A percentile compares a stretch with the other conserved stretches of the same genome.
Conservation (phyloP, 1,140 invertebrate genomes). For the Popillia japonica region DNA sequence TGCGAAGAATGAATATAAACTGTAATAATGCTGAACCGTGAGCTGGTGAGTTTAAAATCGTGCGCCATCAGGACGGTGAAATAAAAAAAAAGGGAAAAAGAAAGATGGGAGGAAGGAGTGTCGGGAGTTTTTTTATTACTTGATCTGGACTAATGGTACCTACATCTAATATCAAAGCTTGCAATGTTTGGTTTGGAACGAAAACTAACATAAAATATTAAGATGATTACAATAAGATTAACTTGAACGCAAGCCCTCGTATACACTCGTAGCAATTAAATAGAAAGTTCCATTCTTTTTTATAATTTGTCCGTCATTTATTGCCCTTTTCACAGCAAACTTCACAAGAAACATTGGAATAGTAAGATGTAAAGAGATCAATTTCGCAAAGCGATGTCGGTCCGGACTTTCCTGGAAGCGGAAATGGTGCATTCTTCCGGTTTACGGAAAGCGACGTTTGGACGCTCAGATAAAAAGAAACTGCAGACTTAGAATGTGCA, state of each 20-base stretch:
- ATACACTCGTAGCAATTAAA: too few species aligned
- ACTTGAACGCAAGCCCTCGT: too few species aligned
- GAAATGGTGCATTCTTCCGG: constrained; percentile 20
- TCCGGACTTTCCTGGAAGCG: not conserved
- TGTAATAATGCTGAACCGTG: constrained; percentile 12
- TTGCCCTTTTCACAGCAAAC: not conserved
- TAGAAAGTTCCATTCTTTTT: too few species aligned
- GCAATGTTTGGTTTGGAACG: too few species aligned
- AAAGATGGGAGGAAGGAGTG: not conserved
- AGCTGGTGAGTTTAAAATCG: constrained; percentile 28
- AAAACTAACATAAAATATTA: too few species aligned
- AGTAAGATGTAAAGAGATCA: not conserved
- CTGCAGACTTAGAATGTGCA: too few species aligned
- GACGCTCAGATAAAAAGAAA: too few species aligned
- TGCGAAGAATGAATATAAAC: constrained; percentile 28
- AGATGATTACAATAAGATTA: too few species aligned
- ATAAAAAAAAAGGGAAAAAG: constrained; percentile 13
- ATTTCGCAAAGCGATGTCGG: not conserved
- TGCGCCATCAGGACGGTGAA: not conserved
- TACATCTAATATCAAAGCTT: too few species aligned
- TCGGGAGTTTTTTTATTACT: too few species aligned
- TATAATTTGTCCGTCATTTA: not conserved
- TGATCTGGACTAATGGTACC: too few species aligned
- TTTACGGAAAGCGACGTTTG: not conserved
- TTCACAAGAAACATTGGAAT: not conserved